Conservation (phyloP, 1,140 invertebrate species). For the Leptinotarsa defecta region DNA sequence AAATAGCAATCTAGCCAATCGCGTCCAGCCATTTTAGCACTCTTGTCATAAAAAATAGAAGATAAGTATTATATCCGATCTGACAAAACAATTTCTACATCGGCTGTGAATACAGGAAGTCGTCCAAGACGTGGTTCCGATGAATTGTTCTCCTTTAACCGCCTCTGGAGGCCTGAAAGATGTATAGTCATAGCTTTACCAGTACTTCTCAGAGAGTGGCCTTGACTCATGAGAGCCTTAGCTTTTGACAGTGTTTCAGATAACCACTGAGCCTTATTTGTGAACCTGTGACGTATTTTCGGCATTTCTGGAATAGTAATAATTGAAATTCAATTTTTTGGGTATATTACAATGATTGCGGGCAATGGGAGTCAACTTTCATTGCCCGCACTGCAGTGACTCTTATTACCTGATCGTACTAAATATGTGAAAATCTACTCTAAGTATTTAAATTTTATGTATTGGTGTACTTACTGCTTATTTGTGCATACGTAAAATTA, state of each 20-base stretch:
- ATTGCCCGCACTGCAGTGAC: conserved; percentile 13
- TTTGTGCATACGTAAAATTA: no score
- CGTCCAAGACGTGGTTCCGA: no score
- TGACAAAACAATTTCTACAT: no score
- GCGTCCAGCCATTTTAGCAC: conserved; percentile 4
- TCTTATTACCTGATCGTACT: not conserved
- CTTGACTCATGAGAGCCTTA: conserved; percentile 18
- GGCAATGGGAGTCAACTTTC: conserved; percentile 11
- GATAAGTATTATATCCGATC: no score
- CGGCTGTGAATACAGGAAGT: no score
- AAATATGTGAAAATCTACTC: not conserved
- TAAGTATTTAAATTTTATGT: no score
- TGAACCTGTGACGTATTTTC: conserved; percentile 7
- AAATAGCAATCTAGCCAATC: conserved; percentile 17
- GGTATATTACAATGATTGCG: not conserved
- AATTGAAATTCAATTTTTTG: not conserved
- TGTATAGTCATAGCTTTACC: not conserved
- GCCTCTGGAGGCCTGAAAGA: not conserved
- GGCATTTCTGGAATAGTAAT: conserved; percentile 21
- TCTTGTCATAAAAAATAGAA: not conserved
- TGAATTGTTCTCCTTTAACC: not conserved
- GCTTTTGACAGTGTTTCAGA: conserved; percentile 18
- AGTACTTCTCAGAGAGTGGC: conserved; percentile 20
- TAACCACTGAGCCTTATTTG: conserved; percentile 24
- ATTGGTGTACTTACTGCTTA: no score